These are phyloP conservation scores for Morpho achilles DNA, from an alignment of 2,888 invertebrate genomes.

Conservation along the genomic window DNA sequence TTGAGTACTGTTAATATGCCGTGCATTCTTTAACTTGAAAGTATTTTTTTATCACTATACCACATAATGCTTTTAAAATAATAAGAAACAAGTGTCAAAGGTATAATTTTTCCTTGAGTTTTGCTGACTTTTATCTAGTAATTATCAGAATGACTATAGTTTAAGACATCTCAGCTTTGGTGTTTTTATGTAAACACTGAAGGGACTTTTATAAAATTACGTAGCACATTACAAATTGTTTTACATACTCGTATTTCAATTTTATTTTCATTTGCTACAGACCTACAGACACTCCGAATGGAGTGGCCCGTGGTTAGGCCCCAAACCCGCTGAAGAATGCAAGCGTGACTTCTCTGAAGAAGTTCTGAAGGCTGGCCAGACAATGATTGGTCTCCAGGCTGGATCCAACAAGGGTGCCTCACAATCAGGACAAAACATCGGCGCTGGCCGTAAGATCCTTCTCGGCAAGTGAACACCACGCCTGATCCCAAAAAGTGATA, in stretches of 20 bases:
- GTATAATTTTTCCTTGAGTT: no score
- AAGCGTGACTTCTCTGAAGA: slow-evolving; percentile 97
- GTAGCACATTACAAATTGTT: no score
- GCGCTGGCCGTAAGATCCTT: slow-evolving; percentile 93
- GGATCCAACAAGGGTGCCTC: slow-evolving; percentile 98
- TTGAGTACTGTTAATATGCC: slow-evolving; percentile 5
- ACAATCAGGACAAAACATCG: slow-evolving; percentile 94
- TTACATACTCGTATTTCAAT: no score
- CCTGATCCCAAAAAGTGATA: slow-evolving; percentile 61
- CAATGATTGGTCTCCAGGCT: slow-evolving; percentile 95
- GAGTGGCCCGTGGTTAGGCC: slow-evolving; percentile 93
- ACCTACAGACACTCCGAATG: slow-evolving; percentile 92
- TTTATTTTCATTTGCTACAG: slow-evolving; percentile 60
- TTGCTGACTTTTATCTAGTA: no score
- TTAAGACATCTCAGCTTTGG: no score
- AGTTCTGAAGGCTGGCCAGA: slow-evolving; percentile 92
- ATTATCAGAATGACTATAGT: no score
- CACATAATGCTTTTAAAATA: no score
- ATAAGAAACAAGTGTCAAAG: no score
- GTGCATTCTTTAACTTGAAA: slow-evolving; percentile 1
- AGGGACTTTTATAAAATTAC: no score
- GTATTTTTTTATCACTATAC: neutral
- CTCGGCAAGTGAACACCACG: slow-evolving; percentile 87
- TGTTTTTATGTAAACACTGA: no score
- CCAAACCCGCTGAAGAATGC: slow-evolving; percentile 96